Evolutionary conservation across 2,888 invertebrate species (phyloP), one percentile per base, ranked within the genome.

Genomic region (Bombylius major): DNA sequence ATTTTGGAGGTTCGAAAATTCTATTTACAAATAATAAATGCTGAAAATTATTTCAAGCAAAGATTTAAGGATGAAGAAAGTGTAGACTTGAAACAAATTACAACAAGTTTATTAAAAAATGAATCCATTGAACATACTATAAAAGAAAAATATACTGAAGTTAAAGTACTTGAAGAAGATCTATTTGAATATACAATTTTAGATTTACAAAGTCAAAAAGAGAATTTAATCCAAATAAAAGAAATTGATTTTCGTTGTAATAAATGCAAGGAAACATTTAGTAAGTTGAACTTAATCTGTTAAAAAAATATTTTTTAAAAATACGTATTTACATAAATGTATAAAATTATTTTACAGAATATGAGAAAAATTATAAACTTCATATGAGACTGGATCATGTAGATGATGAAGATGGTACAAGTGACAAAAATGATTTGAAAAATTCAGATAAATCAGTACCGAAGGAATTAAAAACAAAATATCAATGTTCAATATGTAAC

Each of bases 1-100:
- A 12, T 58, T 23, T 42, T 52, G 1, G 53, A 49, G 1, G 52
- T 54, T 11, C 51, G 50, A 12, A 47, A 50, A 55, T 58, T 58
- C 33, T 39, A 51, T 34, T 9, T 31, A 13, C 53, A 55, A 33
- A 55, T 47, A 44, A 47, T 53, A 13, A 42, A 52, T 1, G 53
- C 55, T 5, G 57, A 57, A n/a, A 47, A 49, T 5, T 36, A 31
- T 39, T 34, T 55, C 3, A 23, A 23, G 3, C 23, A 23, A 23
- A 23, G 23, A 23, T 2, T 23, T 23, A 1, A 23, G 23, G 3
- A 1, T 2, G 23, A 2, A 23, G 23, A 23, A n/a, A n/a, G n/a
- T 3, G 23, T 23, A 23, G 23, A 23, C 23, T 23, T 23, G 23
- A 23, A 23, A 2, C 3, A 1, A 23, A 23, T 23, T 23, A 23